phyloP scores from a whole-genome alignment of 2,888 invertebrate species.

The Deilephila elpenor region DNA sequence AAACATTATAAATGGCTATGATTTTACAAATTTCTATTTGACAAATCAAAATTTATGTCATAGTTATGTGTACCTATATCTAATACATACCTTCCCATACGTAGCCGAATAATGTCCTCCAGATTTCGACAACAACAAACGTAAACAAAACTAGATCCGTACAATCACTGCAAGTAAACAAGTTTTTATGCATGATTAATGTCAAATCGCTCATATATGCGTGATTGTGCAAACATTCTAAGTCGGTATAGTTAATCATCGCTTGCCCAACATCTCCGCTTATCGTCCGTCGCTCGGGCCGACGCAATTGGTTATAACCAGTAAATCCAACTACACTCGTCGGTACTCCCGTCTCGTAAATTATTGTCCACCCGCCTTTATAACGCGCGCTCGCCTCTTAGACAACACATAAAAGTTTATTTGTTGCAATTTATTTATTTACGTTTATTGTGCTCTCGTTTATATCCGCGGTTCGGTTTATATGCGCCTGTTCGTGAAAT shows the following conservation, averaged over 20 bases:
- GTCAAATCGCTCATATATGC: conserved; percentile 17
- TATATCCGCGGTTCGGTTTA: too few relatives aligned
- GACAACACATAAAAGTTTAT: conserved; percentile 36
- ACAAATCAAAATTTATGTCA: too few relatives aligned
- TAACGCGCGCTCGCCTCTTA: conserved; percentile 65
- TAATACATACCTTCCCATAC: too few relatives aligned
- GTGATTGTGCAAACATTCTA: conserved; percentile 25
- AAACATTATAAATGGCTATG: too few relatives aligned
- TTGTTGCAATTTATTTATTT: not conserved
- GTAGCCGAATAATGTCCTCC: not conserved
- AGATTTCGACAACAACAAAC: not conserved
- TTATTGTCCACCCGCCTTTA: conserved; percentile 68
- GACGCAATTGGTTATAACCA: conserved; percentile 66
- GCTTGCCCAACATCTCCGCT: conserved; percentile 43
- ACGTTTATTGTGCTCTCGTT: too few relatives aligned
- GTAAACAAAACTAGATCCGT: not conserved
- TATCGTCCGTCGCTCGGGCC: conserved; percentile 52
- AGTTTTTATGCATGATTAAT: conserved; percentile 18
- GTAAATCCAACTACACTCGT: conserved; percentile 64
- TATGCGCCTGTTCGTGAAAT: conserved; percentile 33
- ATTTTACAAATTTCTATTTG: too few relatives aligned
- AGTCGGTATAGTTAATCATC: conserved; percentile 31
- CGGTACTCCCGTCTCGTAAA: conserved; percentile 63
- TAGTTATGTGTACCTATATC: too few relatives aligned
- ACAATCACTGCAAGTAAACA: not conserved